phyloP scores from a whole-genome alignment of 2,113 vertebrate species.

The Naja naja region DNA sequence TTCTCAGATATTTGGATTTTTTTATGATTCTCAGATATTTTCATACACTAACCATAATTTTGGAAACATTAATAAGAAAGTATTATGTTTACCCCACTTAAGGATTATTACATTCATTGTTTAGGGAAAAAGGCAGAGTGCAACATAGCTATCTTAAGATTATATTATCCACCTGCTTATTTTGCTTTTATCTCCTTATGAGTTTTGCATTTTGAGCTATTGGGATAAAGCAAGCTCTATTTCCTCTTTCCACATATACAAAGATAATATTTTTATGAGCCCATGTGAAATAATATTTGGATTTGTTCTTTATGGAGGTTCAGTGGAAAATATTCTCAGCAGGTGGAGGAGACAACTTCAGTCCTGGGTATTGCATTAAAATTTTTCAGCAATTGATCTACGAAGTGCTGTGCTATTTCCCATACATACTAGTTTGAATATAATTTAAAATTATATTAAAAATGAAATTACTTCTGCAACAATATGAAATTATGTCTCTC shows the following conservation, averaged over 20 bases:
- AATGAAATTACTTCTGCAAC: neutral
- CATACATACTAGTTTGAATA: neutral
- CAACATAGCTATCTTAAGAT: constrained; percentile 6
- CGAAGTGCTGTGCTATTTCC: neutral
- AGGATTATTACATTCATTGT: constrained; percentile 7
- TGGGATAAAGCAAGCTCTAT: neutral
- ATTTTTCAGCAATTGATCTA: neutral
- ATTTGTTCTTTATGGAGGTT: constrained; percentile 5
- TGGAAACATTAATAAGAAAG: constrained; percentile 16
- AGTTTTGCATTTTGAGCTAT: neutral
- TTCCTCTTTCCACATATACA: neutral
- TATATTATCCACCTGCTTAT: constrained; percentile 4
- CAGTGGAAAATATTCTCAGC: constrained; percentile 17
- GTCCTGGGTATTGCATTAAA: constrained; percentile 4
- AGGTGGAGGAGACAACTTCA: constrained; percentile 12
- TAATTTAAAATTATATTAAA: constrained; percentile 19
- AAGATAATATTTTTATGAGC: constrained; percentile 29
- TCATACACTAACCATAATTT: neutral
- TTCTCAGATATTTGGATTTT: neutral
- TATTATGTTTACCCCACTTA: neutral
- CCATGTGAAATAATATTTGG: constrained; percentile 26
- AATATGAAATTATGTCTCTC: constrained; percentile 15
- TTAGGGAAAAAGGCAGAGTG: neutral
- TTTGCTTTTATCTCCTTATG: constrained; percentile 16
- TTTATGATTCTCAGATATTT: neutral